A percentile compares a stretch with the other conserved stretches of the same genome.
Conservation (phyloP, 2,113 vertebrate species). For the Sitta europaea region DNA sequence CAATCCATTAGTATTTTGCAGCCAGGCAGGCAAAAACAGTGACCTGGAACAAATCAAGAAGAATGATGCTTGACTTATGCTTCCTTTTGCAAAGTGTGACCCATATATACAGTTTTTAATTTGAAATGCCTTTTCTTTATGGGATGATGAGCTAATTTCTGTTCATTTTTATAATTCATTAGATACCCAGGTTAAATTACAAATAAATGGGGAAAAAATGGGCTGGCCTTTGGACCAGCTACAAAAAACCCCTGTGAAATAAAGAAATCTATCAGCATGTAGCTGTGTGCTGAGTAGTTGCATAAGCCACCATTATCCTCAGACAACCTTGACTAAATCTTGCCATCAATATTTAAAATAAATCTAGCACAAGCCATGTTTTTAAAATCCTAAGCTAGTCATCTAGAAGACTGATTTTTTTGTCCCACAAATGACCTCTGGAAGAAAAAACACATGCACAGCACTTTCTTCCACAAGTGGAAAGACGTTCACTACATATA, state of each 20-base stretch:
- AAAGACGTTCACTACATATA: neutral
- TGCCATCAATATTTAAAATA: slow-evolving; percentile 55
- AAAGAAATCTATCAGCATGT: slow-evolving; percentile 1
- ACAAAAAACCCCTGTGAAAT: neutral
- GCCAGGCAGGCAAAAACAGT: slow-evolving; percentile 54
- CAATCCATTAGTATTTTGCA: slow-evolving; percentile 46
- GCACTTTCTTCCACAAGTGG: neutral
- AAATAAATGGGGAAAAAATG: slow-evolving; percentile 21
- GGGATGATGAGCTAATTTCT: slow-evolving; percentile 34
- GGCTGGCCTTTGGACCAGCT: neutral
- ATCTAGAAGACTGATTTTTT: slow-evolving; percentile 10
- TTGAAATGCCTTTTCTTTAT: slow-evolving; percentile 60
- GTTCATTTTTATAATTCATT: slow-evolving; percentile 43
- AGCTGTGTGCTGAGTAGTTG: neutral
- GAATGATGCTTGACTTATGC: slow-evolving; percentile 57
- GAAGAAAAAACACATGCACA: neutral
- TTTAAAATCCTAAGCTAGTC: slow-evolving; percentile 1
- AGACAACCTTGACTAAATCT: slow-evolving; percentile 43
- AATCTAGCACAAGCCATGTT: neutral
- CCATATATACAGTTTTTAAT: slow-evolving; percentile 60
- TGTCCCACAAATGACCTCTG: slow-evolving; percentile 25
- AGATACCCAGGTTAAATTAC: slow-evolving; percentile 24
- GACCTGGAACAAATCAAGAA: slow-evolving; percentile 70
- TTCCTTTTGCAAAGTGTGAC: slow-evolving; percentile 49
- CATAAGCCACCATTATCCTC: slow-evolving; percentile 33